Percentiles rank a stretch among this genome's conserved stretches.
phyloP scores from a whole-genome alignment of 2,888 invertebrate genomes.

The Peribatodes rhomboidaria region DNA sequence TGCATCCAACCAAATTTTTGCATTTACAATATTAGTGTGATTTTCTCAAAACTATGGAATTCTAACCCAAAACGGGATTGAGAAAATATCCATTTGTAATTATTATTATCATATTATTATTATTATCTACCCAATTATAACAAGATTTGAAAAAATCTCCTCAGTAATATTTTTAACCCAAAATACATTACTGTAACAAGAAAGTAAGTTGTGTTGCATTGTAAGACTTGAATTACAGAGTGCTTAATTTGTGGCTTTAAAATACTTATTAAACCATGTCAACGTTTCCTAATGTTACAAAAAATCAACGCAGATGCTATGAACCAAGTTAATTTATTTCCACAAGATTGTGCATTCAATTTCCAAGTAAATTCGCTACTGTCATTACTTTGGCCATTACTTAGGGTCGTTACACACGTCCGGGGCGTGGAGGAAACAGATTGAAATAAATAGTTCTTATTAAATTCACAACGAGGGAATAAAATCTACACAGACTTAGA shows the following conservation, averaged over 20 bases:
- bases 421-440: slow-evolving; percentile 70
- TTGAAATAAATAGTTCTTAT: slow-evolving; percentile 81
- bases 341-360: slow-evolving; percentile 37
- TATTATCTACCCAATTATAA: too few species aligned
- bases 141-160: too few species aligned
- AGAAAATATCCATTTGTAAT: too few species aligned
- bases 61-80: too few species aligned
- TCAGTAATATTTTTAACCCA: too few species aligned
- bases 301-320: neutral
- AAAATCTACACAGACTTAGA: slow-evolving; percentile 51
- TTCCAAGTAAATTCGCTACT: slow-evolving; percentile 41
- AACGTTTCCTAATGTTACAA: neutral
- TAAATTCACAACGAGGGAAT: slow-evolving; percentile 60
- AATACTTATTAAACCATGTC: neutral
- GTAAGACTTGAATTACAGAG: neutral
- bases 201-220: neutral
- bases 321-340: slow-evolving; percentile 12
- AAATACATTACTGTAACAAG: too few species aligned
- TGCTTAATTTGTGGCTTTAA: neutral
- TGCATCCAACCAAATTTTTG: too few species aligned
- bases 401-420: slow-evolving; percentile 66
- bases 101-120: too few species aligned
- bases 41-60: too few species aligned
- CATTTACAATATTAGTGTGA: too few species aligned
- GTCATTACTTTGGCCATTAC: slow-evolving; percentile 71